A percentile compares a stretch with the other conserved stretches of the same genome.
These are phyloP conservation scores for Arctopsyche grandis DNA, from an alignment of 1,140 invertebrate species.

Conservation along the genomic window DNA sequence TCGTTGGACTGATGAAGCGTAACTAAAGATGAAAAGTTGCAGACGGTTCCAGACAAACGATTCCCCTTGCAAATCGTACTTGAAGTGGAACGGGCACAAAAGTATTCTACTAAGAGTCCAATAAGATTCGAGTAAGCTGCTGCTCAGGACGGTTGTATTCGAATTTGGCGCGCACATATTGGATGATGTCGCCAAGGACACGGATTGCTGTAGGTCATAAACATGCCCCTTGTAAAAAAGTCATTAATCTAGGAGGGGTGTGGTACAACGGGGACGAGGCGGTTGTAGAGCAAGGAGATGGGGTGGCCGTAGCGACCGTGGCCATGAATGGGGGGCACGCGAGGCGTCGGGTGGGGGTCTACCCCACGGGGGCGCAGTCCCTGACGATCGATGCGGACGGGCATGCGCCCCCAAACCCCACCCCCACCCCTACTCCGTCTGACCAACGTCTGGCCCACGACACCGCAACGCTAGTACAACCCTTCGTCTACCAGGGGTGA, in stretches of 20 bases:
- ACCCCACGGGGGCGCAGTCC: background rate
- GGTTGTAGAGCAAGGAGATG: no score
- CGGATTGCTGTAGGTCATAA: slow-evolving; percentile 28
- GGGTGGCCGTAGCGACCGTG: background rate
- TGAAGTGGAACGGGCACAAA: background rate
- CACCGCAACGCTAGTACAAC: background rate
- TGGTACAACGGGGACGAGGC: background rate
- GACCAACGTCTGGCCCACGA: background rate
- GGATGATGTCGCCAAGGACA: background rate
- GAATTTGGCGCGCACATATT: no score
- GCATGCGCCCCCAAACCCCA: background rate
- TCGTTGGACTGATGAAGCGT: no score
- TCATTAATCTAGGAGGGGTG: background rate
- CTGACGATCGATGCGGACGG: background rate
- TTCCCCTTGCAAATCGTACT: no score
- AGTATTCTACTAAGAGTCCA: no score
- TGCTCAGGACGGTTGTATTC: no score
- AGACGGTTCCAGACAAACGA: no score
- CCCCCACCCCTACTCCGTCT: no score
- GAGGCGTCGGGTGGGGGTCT: background rate
- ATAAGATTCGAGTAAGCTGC: no score
- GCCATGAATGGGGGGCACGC: slow-evolving; percentile 23
- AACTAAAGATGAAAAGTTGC: no score
- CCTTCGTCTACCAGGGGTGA: background rate
- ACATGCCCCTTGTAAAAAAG: slow-evolving; percentile 21